Evolutionary conservation across 2,797 vertebrate species (phyloP).

Genomic region (Enteromius trimaculatus): DNA sequence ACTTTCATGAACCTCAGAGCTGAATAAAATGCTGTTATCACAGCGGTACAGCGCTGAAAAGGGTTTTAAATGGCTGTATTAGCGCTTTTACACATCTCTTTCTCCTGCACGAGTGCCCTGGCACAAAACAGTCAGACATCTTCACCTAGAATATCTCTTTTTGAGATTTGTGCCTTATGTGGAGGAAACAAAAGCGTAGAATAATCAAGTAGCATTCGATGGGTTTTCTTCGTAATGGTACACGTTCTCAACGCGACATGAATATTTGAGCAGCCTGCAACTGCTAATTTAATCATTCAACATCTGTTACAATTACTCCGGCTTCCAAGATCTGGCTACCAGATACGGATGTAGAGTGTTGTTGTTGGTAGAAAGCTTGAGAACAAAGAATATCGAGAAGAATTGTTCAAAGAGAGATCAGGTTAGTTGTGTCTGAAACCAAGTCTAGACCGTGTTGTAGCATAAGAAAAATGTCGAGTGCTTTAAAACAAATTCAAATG

Average conservation of each 20-base stretch:
- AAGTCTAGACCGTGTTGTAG: not conserved
- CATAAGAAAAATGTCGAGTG: no score
- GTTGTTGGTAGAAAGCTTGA: conserved; percentile 30
- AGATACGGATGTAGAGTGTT: conserved; percentile 37
- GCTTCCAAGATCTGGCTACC: conserved; percentile 53
- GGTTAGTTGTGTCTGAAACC: not conserved
- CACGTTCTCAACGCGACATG: conserved; percentile 57
- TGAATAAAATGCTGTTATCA: not conserved
- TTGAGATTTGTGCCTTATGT: conserved; percentile 31
- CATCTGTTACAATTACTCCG: conserved; percentile 62
- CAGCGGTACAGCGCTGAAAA: not conserved
- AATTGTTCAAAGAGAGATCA: not conserved
- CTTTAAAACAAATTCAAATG: not conserved
- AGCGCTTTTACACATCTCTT: not conserved
- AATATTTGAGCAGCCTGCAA: conserved; percentile 64
- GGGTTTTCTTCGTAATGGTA: conserved; percentile 54
- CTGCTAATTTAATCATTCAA: conserved; percentile 66
- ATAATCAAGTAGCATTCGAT: conserved; percentile 53
- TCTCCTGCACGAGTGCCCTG: not conserved
- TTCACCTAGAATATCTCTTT: conserved; percentile 34
- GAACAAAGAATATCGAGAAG: conserved; percentile 28
- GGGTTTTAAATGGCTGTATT: conserved; percentile 12
- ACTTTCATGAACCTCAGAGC: conserved; percentile 30
- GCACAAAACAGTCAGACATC: conserved; percentile 12
- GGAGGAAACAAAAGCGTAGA: conserved; percentile 50